These are phyloP conservation scores for Leucopsar rothschildi DNA, from an alignment of 2,113 vertebrate genomes.

Conservation along the genomic window DNA sequence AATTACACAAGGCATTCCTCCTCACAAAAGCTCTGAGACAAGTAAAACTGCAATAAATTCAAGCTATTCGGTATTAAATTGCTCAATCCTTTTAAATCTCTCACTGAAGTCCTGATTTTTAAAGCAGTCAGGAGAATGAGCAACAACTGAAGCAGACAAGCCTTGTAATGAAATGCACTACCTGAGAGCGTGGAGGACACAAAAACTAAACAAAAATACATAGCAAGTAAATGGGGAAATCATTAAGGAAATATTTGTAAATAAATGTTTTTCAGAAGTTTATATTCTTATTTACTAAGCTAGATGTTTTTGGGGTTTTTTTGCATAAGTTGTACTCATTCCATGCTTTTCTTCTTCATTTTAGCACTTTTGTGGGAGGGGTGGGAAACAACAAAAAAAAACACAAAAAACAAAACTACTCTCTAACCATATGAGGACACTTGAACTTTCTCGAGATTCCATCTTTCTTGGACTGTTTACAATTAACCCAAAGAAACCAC, in stretches of 20 bases:
- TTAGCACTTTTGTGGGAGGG: not conserved
- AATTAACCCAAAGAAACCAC: not conserved
- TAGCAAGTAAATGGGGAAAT: not conserved
- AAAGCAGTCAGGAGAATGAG: not conserved
- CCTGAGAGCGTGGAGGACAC: not conserved
- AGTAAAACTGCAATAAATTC: not conserved
- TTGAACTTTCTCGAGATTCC: not conserved
- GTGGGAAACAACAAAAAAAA: no score
- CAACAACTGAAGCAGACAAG: not conserved
- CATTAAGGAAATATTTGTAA: not conserved
- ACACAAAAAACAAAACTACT: not conserved
- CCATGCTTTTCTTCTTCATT: not conserved
- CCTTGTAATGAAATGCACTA: not conserved
- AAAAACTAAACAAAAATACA: not conserved
- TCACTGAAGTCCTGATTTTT: not conserved
- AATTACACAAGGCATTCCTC: not conserved
- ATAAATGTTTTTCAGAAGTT: not conserved
- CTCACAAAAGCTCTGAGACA: not conserved
- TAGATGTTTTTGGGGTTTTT: not conserved
- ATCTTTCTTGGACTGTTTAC: not conserved
- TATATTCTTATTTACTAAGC: not conserved
- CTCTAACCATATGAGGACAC: not conserved
- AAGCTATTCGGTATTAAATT: not conserved
- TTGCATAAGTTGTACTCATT: not conserved
- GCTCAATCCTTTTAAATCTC: not conserved